phyloP scores from a whole-genome alignment of 1,140 invertebrate genomes.

The Drosophila bocqueti region DNA sequence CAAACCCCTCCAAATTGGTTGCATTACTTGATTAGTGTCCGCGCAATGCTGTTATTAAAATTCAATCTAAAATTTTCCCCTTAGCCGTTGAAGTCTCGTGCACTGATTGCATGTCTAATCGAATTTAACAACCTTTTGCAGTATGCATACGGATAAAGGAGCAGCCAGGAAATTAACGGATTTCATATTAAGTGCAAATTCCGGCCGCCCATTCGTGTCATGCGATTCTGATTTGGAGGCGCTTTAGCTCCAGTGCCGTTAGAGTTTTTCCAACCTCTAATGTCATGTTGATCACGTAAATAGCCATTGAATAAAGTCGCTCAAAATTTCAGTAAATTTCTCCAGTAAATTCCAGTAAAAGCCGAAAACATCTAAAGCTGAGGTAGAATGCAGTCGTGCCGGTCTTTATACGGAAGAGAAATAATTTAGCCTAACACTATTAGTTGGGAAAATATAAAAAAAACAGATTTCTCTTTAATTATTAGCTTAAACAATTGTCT shows the following conservation, averaged over 20 bases:
- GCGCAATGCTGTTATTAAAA: constrained; percentile 75
- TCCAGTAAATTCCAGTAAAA: too few species aligned
- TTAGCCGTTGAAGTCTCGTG: constrained; percentile 34
- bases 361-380: too few species aligned
- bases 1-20: constrained; percentile 63
- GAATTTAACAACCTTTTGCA: constrained; percentile 74
- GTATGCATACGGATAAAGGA: constrained; percentile 48
- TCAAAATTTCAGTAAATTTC: not conserved
- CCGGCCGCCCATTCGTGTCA: constrained; percentile 59
- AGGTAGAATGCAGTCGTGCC: too few species aligned
- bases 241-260: constrained; percentile 26
- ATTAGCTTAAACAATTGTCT: too few species aligned
- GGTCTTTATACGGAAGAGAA: too few species aligned
- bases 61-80: constrained; percentile 69
- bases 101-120: constrained; percentile 73
- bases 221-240: constrained; percentile 75
- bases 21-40: constrained; percentile 77
- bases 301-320: not conserved
- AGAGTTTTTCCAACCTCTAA: not conserved
- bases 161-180: constrained; percentile 60
- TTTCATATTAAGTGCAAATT: constrained; percentile 75
- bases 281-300: constrained; percentile 9
- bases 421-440: too few species aligned
- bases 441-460: too few species aligned
- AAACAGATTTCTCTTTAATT: too few species aligned